Percentiles rank a stretch among this genome's conserved stretches.
phyloP scores from a whole-genome alignment of 1,140 invertebrate species.

The Euwallacea fornicatus region DNA sequence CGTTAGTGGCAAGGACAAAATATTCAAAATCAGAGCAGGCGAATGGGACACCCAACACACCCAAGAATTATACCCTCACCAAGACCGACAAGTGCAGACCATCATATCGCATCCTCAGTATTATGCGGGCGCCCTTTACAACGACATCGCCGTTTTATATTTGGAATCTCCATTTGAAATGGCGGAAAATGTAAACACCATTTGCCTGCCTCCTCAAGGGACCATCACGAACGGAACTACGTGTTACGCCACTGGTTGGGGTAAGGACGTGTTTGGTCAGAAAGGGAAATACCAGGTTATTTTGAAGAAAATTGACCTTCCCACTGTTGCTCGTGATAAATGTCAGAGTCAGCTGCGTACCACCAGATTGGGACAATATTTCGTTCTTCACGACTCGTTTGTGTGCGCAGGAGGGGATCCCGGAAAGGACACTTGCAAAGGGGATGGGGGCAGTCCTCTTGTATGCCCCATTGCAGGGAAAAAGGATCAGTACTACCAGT shows the following conservation, averaged over 20 bases:
- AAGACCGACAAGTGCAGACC: conserved; percentile 65
- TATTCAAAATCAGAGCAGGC: conserved; percentile 66
- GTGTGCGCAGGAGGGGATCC: conserved; percentile 74
- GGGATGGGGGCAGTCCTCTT: conserved; percentile 61
- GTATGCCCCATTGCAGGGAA: conserved; percentile 55
- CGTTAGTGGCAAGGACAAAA: conserved; percentile 51
- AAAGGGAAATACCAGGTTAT: conserved; percentile 68
- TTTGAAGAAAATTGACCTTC: conserved; percentile 70
- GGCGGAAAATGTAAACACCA: conserved; percentile 68
- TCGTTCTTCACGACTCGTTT: conserved; percentile 68
- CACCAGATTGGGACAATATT: conserved; percentile 64
- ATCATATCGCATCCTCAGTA: conserved; percentile 55
- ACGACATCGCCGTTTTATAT: conserved; percentile 70
- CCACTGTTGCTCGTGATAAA: conserved; percentile 58
- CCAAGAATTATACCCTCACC: conserved; percentile 70
- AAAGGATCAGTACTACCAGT: conserved; percentile 54
- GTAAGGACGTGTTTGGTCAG: conserved; percentile 62
- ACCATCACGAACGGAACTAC: conserved; percentile 48
- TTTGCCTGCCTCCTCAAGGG: conserved; percentile 66
- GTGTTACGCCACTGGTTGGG: conserved; percentile 66
- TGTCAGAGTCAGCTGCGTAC: conserved; percentile 62
- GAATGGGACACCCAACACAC: conserved; percentile 82
- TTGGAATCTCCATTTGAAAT: conserved; percentile 60
- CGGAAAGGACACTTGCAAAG: conserved; percentile 69
- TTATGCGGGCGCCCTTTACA: conserved; percentile 61